Evolutionary conservation across 2,113 vertebrate species (phyloP).

Genomic region (cattle (Bos taurus)): DNA sequence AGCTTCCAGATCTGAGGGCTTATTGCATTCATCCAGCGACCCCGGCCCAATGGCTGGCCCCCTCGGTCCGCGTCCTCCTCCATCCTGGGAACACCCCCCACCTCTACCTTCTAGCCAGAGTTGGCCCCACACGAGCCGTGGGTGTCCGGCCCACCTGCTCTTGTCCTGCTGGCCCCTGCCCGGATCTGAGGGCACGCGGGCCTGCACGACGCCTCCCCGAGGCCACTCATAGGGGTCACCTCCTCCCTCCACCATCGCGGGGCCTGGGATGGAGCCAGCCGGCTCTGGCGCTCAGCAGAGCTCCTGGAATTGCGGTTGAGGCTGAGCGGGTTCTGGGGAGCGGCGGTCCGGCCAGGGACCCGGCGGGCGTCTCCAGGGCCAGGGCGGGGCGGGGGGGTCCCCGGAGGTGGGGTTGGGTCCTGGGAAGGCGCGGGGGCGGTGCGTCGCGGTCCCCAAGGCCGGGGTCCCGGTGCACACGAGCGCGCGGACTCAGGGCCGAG

Average conservation of each 20-base stretch:
- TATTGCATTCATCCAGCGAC: not conserved
- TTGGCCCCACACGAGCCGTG: not conserved
- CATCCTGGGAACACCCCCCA: not conserved
- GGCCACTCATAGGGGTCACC: not conserved
- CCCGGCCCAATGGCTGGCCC: rapidly evolving
- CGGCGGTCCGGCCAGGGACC: not conserved
- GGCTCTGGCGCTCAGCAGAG: not conserved
- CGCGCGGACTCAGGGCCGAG: rapidly evolving
- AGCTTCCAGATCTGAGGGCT: not conserved
- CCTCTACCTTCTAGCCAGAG: no score
- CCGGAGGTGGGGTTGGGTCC: not conserved
- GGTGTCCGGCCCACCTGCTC: not conserved
- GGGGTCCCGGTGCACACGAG: no score
- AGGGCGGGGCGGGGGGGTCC: not conserved
- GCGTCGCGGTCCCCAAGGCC: not conserved
- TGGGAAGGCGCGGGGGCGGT: not conserved
- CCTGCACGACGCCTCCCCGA: no score
- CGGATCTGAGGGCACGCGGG: not conserved
- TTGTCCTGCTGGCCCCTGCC: not conserved
- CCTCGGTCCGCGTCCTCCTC: not conserved
- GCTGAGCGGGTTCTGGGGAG: not conserved
- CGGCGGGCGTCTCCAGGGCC: not conserved
- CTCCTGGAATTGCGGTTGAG: not conserved
- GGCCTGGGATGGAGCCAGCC: not conserved
- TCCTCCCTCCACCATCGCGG: not conserved